Conservation (phyloP, 2,113 vertebrate genomes). For the Symphodus melops region DNA sequence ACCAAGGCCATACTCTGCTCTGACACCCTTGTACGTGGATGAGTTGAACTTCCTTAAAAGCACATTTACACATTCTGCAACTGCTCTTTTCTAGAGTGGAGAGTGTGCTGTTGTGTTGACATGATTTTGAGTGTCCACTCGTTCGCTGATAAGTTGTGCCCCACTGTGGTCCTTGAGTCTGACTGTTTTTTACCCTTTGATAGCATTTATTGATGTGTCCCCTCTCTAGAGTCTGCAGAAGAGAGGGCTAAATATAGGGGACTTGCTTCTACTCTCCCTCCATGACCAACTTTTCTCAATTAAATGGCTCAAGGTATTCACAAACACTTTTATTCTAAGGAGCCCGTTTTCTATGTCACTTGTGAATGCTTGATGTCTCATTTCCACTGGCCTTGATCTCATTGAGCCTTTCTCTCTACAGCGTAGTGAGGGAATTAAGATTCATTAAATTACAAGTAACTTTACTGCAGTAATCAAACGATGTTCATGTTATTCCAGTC, state of each 20-base stretch:
- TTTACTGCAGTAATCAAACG: not conserved
- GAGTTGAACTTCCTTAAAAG: not conserved
- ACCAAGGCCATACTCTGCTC: not conserved
- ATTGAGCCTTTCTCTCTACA: constrained; percentile 5
- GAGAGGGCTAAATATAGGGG: not conserved
- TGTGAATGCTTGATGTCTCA: constrained; percentile 17
- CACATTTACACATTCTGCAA: not conserved
- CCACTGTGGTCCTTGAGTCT: not conserved
- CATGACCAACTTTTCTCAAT: not conserved
- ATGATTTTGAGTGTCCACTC: not conserved
- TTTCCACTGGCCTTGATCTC: constrained; percentile 9
- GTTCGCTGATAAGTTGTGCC: not conserved
- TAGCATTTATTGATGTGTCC: not conserved
- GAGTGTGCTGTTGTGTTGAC: not conserved
- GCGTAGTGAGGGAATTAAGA: not conserved
- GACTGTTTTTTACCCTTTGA: not conserved
- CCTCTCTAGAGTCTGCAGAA: not conserved
- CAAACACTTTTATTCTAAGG: constrained; percentile 24
- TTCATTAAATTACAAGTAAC: no score
- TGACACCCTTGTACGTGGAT: not conserved
- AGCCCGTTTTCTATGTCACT: constrained; percentile 9
- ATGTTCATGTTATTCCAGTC: not conserved
- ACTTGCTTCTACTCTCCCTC: not conserved
- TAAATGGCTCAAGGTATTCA: not conserved
- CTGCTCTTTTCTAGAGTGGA: not conserved